These are phyloP conservation scores for Noctua fimbriata DNA, from an alignment of 2,888 invertebrate genomes.

Conservation along the genomic window DNA sequence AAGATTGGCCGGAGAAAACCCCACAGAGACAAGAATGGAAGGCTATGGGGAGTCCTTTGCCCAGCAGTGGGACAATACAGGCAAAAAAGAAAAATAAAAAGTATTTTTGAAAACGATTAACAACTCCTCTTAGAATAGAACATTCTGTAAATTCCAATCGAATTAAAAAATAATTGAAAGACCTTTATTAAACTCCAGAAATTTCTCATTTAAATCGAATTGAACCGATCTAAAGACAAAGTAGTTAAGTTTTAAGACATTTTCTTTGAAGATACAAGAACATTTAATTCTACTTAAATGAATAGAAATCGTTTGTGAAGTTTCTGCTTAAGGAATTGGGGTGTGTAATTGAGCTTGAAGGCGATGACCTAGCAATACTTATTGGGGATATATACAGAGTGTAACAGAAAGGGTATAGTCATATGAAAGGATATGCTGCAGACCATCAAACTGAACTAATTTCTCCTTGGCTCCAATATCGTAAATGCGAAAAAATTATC, in stretches of 20 bases:
- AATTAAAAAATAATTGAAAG: neutral
- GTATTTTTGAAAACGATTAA: too few species aligned
- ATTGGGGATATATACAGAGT: neutral
- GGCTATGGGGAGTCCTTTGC: too few species aligned
- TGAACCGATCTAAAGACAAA: neutral
- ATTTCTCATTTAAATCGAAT: conserved; percentile 10
- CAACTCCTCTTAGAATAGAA: too few species aligned
- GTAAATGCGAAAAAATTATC: too few species aligned
- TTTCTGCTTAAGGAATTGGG: conserved; percentile 48
- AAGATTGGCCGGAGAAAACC: too few species aligned
- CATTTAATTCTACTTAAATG: conserved; percentile 10
- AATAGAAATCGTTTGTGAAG: conserved; percentile 42
- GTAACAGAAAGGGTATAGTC: too few species aligned
- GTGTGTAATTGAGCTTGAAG: conserved; percentile 65
- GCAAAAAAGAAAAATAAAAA: too few species aligned
- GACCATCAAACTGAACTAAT: too few species aligned
- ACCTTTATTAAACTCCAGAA: neutral
- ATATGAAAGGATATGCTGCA: too few species aligned
- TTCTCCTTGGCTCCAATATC: too few species aligned
- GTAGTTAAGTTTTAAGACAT: conserved; percentile 16
- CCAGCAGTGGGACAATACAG: too few species aligned
- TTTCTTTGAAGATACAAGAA: conserved; percentile 28
- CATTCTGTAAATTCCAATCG: neutral
- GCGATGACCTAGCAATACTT: conserved; percentile 51
- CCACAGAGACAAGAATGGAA: too few species aligned